These are phyloP conservation scores for Poecilobothrus nobilitatus DNA, from an alignment of 2,888 invertebrate species.

Conservation along the genomic window DNA sequence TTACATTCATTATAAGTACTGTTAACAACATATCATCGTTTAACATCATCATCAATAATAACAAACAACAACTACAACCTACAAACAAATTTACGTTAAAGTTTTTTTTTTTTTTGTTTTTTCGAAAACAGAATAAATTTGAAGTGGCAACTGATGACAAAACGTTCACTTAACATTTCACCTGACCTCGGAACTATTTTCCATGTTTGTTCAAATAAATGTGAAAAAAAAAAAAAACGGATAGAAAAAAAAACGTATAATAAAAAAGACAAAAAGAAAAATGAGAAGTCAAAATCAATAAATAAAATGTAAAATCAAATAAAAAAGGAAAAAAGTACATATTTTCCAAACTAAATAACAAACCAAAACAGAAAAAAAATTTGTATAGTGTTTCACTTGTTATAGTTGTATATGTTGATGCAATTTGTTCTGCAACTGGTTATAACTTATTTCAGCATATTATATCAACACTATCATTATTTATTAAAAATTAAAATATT, in stretches of 20 bases:
- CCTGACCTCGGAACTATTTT: neutral
- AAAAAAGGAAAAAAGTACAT: neutral
- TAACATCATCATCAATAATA: neutral
- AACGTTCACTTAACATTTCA: neutral
- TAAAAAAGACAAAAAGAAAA: neutral
- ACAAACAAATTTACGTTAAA: neutral
- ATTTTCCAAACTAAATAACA: no score
- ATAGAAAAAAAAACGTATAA: neutral
- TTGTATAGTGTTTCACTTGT: no score
- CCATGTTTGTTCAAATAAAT: no score
- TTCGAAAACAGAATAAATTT: neutral
- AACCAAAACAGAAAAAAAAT: no score
- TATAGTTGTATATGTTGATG: no score
- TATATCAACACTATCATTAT: no score
- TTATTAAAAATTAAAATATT: neutral
- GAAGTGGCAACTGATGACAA: neutral
- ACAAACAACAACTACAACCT: neutral
- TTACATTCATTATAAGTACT: neutral
- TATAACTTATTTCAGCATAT: no score
- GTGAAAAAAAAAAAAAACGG: no score
- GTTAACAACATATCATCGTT: neutral
- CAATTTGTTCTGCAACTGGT: neutral
- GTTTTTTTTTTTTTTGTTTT: no score
- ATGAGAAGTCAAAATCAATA: neutral
- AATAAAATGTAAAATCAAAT: neutral